phyloP scores from a whole-genome alignment of 2,113 vertebrate genomes.

The Equus quagga region DNA sequence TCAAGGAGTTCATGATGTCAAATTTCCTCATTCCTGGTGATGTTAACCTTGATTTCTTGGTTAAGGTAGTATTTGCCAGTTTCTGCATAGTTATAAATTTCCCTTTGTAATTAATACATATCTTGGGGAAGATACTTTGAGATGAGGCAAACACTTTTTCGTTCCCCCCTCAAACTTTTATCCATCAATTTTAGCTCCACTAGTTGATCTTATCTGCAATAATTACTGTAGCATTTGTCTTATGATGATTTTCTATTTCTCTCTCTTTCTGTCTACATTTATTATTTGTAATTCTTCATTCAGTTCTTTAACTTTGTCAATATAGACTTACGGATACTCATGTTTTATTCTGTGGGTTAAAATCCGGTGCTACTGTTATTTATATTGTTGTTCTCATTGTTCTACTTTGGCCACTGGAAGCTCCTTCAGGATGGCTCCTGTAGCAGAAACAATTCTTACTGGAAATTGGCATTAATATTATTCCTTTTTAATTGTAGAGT shows the following conservation, averaged over 20 bases:
- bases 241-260: background rate
- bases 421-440: background rate
- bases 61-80: background rate
- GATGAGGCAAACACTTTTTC: background rate
- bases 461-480: background rate
- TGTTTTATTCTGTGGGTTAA: background rate
- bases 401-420: background rate
- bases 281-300: background rate
- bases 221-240: background rate
- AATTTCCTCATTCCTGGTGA: background rate
- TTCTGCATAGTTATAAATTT: background rate
- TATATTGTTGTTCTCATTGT: background rate
- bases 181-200: background rate
- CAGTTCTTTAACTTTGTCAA: background rate
- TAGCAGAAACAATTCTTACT: background rate
- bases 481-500: background rate
- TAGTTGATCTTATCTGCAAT: background rate
- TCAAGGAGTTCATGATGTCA: background rate
- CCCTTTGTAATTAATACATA: background rate
- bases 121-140: background rate
- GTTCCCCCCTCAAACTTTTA: background rate
- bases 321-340: background rate
- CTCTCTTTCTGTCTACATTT: background rate
- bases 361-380: background rate
- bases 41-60: background rate